Evolutionary conservation across 1,140 invertebrate species (phyloP).

Genomic region (Philaenus spumarius): DNA sequence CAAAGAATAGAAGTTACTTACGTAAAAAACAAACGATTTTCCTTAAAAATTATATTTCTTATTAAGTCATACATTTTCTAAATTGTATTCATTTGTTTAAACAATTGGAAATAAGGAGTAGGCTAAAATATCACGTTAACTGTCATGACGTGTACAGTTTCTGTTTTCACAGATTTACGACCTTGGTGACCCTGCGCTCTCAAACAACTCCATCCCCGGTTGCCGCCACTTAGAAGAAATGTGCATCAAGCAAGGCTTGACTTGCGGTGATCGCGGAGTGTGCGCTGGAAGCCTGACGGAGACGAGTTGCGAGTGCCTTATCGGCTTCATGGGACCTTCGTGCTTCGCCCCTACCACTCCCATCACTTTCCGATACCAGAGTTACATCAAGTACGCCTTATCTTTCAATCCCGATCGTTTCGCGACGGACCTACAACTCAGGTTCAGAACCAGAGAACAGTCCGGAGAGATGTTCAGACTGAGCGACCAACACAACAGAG

Average conservation of each 20-base stretch:
- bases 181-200: constrained; percentile 77
- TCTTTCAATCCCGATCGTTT: constrained; percentile 91
- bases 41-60: too few relatives aligned
- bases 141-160: too few relatives aligned
- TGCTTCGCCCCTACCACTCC: constrained; percentile 80
- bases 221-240: constrained; percentile 86
- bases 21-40: too few relatives aligned
- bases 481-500: constrained; percentile 87
- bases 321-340: constrained; percentile 82
- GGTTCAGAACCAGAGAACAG: constrained; percentile 87
- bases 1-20: too few relatives aligned
- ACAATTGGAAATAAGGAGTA: too few relatives aligned
- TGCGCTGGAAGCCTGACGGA: constrained; percentile 87
- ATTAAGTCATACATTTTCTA: too few relatives aligned
- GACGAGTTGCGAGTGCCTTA: constrained; percentile 80
- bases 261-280: constrained; percentile 84
- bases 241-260: constrained; percentile 71
- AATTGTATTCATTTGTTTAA: too few relatives aligned
- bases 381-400: constrained; percentile 92
- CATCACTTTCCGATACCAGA: constrained; percentile 83
- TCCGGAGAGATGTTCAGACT: constrained; percentile 88
- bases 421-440: constrained; percentile 82
- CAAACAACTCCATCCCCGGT: constrained; percentile 73
- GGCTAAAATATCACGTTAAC: too few relatives aligned
- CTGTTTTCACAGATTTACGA: constrained; percentile 72